Percentiles rank a stretch among this genome's conserved stretches.
These are phyloP conservation scores for Odobenus rosmarus DNA, from an alignment of 2,113 vertebrate genomes.

Conservation along the genomic window DNA sequence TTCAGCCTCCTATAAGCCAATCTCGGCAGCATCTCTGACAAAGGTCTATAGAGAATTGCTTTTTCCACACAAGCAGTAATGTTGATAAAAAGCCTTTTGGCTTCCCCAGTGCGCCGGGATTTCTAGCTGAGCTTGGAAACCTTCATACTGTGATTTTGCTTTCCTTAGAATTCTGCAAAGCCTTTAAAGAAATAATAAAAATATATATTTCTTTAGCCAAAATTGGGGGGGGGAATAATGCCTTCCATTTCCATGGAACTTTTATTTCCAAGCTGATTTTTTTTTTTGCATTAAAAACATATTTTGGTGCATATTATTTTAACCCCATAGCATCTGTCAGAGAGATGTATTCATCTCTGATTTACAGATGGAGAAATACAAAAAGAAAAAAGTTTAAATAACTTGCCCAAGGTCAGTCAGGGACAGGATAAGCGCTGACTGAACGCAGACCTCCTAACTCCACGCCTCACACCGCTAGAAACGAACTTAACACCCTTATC, in stretches of 20 bases:
- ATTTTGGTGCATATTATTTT: conserved; percentile 47
- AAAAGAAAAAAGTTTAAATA: conserved; percentile 70
- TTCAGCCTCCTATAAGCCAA: neutral
- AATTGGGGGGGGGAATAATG: neutral
- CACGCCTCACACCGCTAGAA: neutral
- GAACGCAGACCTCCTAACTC: neutral
- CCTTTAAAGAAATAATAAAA: neutral
- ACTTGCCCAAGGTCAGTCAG: conserved; percentile 79
- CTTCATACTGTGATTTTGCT: neutral
- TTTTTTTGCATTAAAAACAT: conserved; percentile 43
- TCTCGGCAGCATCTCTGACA: conserved; percentile 41
- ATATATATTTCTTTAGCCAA: neutral
- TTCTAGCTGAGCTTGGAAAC: conserved; percentile 8
- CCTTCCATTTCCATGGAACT: neutral
- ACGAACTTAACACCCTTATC: neutral
- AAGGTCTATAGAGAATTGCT: conserved; percentile 42
- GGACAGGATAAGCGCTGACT: conserved; percentile 13
- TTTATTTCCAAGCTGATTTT: conserved; percentile 42
- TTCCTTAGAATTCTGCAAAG: neutral
- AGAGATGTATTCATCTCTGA: conserved; percentile 18
- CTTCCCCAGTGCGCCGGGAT: neutral
- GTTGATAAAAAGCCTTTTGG: conserved; percentile 7
- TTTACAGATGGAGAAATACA: conserved; percentile 43
- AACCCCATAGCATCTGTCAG: conserved; percentile 51
- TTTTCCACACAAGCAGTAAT: neutral